Evolutionary conservation across 1,140 invertebrate genomes (phyloP).

Genomic region (Nebria ingens): DNA sequence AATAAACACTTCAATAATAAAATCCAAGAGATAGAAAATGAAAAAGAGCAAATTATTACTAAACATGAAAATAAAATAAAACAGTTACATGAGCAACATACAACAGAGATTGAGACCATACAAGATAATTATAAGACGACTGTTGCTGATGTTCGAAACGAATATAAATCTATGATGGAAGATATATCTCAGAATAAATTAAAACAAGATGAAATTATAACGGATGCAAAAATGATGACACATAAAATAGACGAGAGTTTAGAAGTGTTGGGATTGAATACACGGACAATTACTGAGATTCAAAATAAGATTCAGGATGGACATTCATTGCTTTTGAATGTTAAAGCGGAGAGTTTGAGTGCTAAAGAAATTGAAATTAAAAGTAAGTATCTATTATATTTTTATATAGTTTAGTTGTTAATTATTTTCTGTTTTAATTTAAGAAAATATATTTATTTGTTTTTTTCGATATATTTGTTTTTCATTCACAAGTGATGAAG

Average conservation of each 20-base stretch:
- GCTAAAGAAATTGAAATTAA: constrained; percentile 31
- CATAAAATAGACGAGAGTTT: constrained; percentile 35
- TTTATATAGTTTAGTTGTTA: constrained; percentile 2
- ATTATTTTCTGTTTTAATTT: too few relatives aligned
- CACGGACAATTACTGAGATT: constrained; percentile 29
- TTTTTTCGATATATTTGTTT: background rate
- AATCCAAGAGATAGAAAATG: constrained; percentile 21
- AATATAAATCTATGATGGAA: constrained; percentile 33
- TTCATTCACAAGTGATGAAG: constrained; percentile 32
- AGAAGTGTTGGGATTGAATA: constrained; percentile 28
- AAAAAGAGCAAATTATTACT: constrained; percentile 29
- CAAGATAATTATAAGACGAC: constrained; percentile 32
- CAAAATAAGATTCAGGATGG: constrained; percentile 29
- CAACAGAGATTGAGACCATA: constrained; percentile 32
- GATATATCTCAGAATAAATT: constrained; percentile 35
- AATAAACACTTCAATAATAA: constrained; percentile 31
- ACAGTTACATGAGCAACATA: constrained; percentile 29
- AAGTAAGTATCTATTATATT: constrained; percentile 19
- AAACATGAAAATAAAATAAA: constrained; percentile 33
- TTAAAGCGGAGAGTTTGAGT: constrained; percentile 31
- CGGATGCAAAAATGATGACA: constrained; percentile 34
- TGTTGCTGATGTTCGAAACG: constrained; percentile 31
- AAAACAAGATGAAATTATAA: constrained; percentile 30
- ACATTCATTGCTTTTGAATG: constrained; percentile 29
- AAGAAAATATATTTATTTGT: constrained; percentile 3